A percentile compares a stretch with the other conserved stretches of the same genome.
These are phyloP conservation scores for Calliopum simillimum DNA, from an alignment of 2,888 invertebrate species.

Conservation along the genomic window DNA sequence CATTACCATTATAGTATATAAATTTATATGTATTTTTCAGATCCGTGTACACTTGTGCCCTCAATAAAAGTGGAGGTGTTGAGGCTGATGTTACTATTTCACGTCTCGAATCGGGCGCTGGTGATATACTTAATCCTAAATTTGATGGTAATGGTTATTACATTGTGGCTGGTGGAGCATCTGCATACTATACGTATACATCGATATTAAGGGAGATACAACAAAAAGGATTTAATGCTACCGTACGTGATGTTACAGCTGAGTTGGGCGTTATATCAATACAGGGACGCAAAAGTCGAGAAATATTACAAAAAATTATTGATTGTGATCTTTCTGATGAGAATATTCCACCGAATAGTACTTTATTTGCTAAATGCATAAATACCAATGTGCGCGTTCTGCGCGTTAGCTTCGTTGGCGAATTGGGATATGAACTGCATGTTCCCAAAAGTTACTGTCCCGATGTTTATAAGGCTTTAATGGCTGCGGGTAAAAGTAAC, in stretches of 20 bases:
- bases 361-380: conserved; percentile 71
- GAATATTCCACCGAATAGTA: conserved; percentile 74
- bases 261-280: conserved; percentile 85
- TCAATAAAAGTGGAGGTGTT: conserved; percentile 85
- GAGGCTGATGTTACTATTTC: conserved; percentile 88
- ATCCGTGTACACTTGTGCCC: conserved; percentile 82
- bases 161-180: conserved; percentile 84
- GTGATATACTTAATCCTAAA: conserved; percentile 74
- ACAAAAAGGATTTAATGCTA: conserved; percentile 78
- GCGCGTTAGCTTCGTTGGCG: conserved; percentile 88
- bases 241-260: conserved; percentile 80
- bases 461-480: conserved; percentile 53
- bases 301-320: conserved; percentile 73
- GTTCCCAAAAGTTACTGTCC: conserved; percentile 71
- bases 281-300: conserved; percentile 78
- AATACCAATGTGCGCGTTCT: conserved; percentile 71
- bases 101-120: conserved; percentile 72
- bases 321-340: conserved; percentile 74
- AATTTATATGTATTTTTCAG: conserved; percentile 59
- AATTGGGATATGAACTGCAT: conserved; percentile 90
- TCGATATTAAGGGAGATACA: conserved; percentile 75
- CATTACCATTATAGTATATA: not conserved
- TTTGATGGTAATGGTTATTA: conserved; percentile 82
- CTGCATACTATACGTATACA: conserved; percentile 76
- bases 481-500: conserved; percentile 69